Evolutionary conservation across 1,140 invertebrate genomes (phyloP), one percentile per base, ranked within the genome.

Genomic region (Drosophila tropicalis): DNA sequence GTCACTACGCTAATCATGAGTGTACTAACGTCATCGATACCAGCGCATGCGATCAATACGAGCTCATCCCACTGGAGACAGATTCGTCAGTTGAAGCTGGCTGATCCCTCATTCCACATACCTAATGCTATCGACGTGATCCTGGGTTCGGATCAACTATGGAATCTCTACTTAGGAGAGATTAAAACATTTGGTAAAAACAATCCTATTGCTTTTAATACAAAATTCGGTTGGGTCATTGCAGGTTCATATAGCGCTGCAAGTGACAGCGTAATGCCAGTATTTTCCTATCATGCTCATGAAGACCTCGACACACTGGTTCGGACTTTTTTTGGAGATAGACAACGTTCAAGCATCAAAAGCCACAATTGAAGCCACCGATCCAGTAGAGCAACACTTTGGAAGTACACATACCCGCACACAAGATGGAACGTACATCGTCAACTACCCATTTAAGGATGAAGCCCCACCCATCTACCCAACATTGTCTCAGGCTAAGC

Each of bases 201-300:
- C 10, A 36, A 36, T 36, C 34, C 10, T 12, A 36, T 36, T 36
- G 34, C 34, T 10, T 12, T 36, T 36, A 36, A 36, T 36, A 55
- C 51, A 55, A 55, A 55, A 29, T 55, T 55, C 25, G 51, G 51
- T 29, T 55, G 51, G 51, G 51, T 55, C 51, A 55, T 55, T 55
- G 22, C 51, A 55, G 51, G 19, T 55, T 12, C 19, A 22, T 25
- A n/a, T 29, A 12, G 12, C 19, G 51, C 22, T 55, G 22, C 51
- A 22, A 13, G 25, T 55, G 19, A 55, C 1, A 25, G n/a, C 25
- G 15, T 15, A 56, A 6, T 7, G 12, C 55, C 55, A n/a, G n/a
- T 15, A 2, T 15, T 15, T n/a, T 56, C n/a, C n/a, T 34, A 32
- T 1, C 55, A 56, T 34, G 55, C 29, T 56, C 55, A 56, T 32